Conservation (phyloP, 1,140 invertebrate genomes). For the Formica exsecta region DNA sequence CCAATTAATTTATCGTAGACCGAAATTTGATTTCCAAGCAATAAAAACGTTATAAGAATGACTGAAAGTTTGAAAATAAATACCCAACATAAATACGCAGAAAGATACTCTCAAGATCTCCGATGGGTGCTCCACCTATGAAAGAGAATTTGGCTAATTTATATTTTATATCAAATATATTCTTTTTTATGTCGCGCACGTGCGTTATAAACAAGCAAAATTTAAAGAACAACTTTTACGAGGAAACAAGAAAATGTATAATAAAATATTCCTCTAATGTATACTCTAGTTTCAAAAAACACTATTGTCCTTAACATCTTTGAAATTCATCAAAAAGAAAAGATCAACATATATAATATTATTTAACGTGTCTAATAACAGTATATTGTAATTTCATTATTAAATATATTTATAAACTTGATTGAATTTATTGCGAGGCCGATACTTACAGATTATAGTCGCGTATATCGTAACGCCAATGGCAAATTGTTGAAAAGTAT, state of each 20-base stretch:
- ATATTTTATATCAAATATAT: neutral
- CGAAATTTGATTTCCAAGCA: neutral
- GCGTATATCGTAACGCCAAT: neutral
- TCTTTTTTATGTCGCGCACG: neutral
- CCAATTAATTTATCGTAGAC: neutral
- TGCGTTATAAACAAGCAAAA: neutral
- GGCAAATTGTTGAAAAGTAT: neutral
- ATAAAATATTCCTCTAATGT: slow-evolving; percentile 7
- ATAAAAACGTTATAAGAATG: neutral
- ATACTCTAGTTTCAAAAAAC: neutral
- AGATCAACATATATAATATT: neutral
- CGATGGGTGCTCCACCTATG: neutral
- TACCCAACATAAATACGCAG: slow-evolving; percentile 73
- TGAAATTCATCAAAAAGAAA: neutral
- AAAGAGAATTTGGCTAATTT: slow-evolving; percentile 17
- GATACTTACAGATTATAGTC: slow-evolving; percentile 1
- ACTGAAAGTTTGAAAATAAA: slow-evolving; percentile 26
- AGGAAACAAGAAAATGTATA: neutral
- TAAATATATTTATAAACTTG: neutral
- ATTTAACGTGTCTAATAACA: neutral
- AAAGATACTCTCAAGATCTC: slow-evolving; percentile 67
- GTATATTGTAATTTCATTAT: slow-evolving; percentile 9
- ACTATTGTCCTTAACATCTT: neutral
- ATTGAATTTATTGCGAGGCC: neutral
- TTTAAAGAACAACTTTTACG: neutral